Base-by-base conservation (phyloP, 1,140 invertebrate genomes). In the Calephelis nemesis region DNA sequence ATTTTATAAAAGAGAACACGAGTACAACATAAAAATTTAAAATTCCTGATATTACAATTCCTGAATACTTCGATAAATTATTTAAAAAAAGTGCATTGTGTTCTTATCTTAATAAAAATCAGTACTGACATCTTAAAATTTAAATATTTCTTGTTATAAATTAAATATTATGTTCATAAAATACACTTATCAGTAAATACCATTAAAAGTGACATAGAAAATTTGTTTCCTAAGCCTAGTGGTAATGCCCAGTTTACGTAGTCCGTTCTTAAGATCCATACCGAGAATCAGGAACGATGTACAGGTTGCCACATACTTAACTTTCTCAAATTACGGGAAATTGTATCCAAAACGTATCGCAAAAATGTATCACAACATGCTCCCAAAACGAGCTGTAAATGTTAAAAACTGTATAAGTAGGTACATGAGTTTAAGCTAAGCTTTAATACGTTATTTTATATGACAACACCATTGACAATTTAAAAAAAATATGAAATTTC, bases 191-290 rank as follows among this genome's bases (percentile, higher is more conserved):
- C 78, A 78, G 74, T 84, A 78, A 84, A 79, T 84, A 86, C 74
- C 73, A 79, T 87, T 87, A 87, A 85, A 86, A 88, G 84, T 89
- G 86, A 91, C 86, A 87, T 91, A 91, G 87, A 91, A 89, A 91
- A 85, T 91, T 90, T 85, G 78, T 79, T 85, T 84, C 84, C 81
- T 88, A 89, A 76, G 78, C 77, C 85, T 91, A 88, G 80, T 83
- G 78, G 82, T 82, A 82, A 73, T 69, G 73, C 60, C 78, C 81
- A 68, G 78, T 81, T 81, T 69, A 77, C 77, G 74, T 63, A 60
- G 71, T 74, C 81, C 82, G 77, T 77, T 77, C 52, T 67, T 30
- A 30, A 70, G 54, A 50, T 70, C 64, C 39, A 60, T 60, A 62
- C n/a, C 52, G 40, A 50, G 49, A 30, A 47, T 42, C 50, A 49